Conservation (phyloP, 2,113 vertebrate genomes). For the Siniperca knerii region DNA sequence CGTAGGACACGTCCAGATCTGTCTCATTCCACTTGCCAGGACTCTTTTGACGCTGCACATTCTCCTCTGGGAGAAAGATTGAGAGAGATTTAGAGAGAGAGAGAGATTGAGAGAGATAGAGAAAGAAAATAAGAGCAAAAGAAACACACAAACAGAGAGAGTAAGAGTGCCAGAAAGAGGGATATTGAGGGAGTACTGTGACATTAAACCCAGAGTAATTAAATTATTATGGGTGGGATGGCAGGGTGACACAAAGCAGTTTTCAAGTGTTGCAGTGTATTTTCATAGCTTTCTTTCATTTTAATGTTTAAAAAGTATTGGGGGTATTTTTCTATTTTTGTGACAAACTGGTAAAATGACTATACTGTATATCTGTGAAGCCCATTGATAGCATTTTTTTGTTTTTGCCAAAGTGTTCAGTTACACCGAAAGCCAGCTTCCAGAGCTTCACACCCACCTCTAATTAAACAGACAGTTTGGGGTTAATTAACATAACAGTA, state of each 20-base stretch:
- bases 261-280: background rate
- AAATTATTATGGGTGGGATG: background rate
- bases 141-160: background rate
- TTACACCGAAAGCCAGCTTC: background rate
- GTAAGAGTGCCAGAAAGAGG: background rate
- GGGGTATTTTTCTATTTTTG: background rate
- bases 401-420: background rate
- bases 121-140: too few relatives aligned
- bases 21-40: slow-evolving; percentile 90
- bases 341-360: background rate
- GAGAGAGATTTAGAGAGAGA: background rate
- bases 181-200: background rate
- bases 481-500: background rate
- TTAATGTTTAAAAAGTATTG: background rate
- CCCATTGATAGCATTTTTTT: background rate
- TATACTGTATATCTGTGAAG: background rate
- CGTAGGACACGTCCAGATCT: slow-evolving; percentile 88
- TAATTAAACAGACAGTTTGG: background rate
- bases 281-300: background rate
- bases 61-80: slow-evolving; percentile 82
- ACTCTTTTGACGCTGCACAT: slow-evolving; percentile 76
- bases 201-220: background rate
- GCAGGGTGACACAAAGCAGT: background rate
- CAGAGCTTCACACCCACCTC: background rate
- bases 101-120: background rate